phyloP scores from a whole-genome alignment of 2,113 vertebrate genomes.

The Tursiops truncatus region DNA sequence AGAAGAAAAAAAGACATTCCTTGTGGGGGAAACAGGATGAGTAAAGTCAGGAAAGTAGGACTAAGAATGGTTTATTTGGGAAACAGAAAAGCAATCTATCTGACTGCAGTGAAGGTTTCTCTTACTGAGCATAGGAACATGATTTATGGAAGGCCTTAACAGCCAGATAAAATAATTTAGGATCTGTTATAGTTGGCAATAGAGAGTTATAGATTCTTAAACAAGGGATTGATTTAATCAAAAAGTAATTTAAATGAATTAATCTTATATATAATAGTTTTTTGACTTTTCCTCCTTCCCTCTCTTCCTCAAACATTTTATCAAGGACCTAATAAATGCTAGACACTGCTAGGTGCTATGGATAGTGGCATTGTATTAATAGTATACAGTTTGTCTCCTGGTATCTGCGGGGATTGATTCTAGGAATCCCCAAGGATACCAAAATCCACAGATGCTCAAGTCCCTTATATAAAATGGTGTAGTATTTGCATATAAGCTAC shows the following conservation, averaged over 20 bases:
- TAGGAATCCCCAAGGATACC: neutral
- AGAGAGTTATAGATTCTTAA: slow-evolving; percentile 28
- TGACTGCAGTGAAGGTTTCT: neutral
- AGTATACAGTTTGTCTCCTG: neutral
- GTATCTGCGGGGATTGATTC: neutral
- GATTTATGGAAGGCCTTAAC: neutral
- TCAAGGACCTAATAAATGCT: neutral
- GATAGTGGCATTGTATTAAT: neutral
- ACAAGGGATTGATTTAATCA: neutral
- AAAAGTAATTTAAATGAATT: slow-evolving; percentile 31
- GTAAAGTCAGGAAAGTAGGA: neutral
- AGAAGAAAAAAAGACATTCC: neutral
- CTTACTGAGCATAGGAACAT: neutral
- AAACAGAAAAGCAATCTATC: neutral
- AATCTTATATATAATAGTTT: neutral
- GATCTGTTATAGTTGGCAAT: neutral
- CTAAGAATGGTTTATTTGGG: neutral
- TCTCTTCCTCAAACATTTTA: neutral
- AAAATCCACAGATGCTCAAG: neutral
- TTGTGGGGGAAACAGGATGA: neutral
- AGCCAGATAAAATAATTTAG: neutral
- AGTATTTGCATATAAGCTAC: no score
- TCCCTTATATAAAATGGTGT: no score
- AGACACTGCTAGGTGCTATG: neutral
- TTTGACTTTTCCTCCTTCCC: neutral